A percentile compares a stretch with the other conserved stretches of the same genome.
These are phyloP conservation scores for Centruroides sculpturatus DNA, from an alignment of 1,140 invertebrate genomes.

Conservation along the genomic window DNA sequence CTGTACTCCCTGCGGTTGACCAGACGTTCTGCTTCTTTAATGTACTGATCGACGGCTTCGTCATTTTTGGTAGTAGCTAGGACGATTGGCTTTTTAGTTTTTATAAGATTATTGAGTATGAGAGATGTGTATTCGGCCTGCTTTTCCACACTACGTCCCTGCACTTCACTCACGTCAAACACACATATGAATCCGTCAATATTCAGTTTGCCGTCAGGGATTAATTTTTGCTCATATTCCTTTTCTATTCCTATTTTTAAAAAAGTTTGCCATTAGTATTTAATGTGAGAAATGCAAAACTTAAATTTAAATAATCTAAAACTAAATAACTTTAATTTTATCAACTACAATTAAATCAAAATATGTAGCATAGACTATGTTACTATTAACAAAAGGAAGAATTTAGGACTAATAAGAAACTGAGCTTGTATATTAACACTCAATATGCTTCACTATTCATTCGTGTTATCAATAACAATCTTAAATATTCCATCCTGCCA, in stretches of 20 bases:
- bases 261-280: not conserved
- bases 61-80: slow-evolving; percentile 94
- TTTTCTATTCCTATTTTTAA: slow-evolving; percentile 49
- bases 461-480: no score
- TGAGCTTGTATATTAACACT: no score
- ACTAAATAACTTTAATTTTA: not conserved
- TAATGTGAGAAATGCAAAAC: not conserved
- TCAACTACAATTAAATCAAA: not conserved
- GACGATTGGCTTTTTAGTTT: slow-evolving; percentile 89
- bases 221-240: slow-evolving; percentile 83
- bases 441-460: no score
- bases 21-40: slow-evolving; percentile 77
- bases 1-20: slow-evolving; percentile 84
- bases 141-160: slow-evolving; percentile 67
- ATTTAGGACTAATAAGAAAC: no score
- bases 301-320: not conserved
- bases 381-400: no score
- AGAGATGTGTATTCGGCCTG: slow-evolving; percentile 55
- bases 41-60: slow-evolving; percentile 69
- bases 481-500: no score
- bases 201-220: slow-evolving; percentile 82
- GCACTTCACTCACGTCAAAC: slow-evolving; percentile 85
- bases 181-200: slow-evolving; percentile 94
- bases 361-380: not conserved
- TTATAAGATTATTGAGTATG: slow-evolving; percentile 67